phyloP scores from a whole-genome alignment of 2,113 vertebrate species.

The Cavia porcellus region DNA sequence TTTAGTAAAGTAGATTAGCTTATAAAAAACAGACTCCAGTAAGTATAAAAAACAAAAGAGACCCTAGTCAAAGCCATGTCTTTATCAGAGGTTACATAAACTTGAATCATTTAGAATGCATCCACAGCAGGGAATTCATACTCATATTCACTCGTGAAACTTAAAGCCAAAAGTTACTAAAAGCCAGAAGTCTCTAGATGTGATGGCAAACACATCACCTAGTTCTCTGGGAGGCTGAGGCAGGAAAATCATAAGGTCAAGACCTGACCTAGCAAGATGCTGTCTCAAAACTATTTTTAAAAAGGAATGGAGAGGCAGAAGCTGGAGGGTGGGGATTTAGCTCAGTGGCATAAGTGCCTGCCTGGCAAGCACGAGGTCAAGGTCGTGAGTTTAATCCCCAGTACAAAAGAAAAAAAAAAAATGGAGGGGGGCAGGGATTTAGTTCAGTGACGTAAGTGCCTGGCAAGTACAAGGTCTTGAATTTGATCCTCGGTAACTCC shows the following conservation, averaged over 20 bases:
- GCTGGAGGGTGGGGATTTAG: background rate
- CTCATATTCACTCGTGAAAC: slow-evolving; percentile 13
- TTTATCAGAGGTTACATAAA: slow-evolving; percentile 3
- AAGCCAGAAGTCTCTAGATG: background rate
- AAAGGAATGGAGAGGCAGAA: background rate
- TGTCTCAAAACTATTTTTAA: background rate
- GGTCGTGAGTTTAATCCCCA: too few species aligned
- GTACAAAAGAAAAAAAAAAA: too few species aligned
- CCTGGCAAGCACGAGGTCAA: too few species aligned
- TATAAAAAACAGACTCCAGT: background rate
- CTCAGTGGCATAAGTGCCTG: background rate
- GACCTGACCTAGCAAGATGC: background rate
- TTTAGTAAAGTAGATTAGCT: slow-evolving; percentile 32
- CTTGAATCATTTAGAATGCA: background rate
- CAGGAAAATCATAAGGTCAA: background rate
- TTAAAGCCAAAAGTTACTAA: background rate
- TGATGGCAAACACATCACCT: background rate
- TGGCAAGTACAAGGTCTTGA: too few species aligned
- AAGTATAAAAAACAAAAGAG: background rate
- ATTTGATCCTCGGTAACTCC: too few species aligned
- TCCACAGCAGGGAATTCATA: slow-evolving; percentile 27
- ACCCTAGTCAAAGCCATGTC: background rate
- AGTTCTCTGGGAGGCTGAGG: background rate
- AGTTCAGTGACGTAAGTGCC: too few species aligned
- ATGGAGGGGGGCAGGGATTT: too few species aligned